Evolutionary conservation across 2,888 invertebrate genomes (phyloP), one percentile per base, ranked within the genome.

Genomic region (Thereva nobilitata): DNA sequence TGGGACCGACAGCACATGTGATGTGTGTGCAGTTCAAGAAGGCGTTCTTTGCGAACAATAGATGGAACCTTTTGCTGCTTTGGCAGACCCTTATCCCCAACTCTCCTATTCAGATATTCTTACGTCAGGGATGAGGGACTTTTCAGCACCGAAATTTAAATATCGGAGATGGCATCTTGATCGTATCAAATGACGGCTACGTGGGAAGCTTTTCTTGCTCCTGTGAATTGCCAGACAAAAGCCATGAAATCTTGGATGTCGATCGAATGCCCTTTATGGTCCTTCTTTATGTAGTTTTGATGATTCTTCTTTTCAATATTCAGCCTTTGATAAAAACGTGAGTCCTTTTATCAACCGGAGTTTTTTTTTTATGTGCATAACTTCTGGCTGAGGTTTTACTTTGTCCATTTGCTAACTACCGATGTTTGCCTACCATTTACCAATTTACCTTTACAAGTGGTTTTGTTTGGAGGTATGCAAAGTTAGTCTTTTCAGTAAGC

Each of bases 141-240:
- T 67, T 67, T 67, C 67, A 67, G 55, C 65, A 56, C 65, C 47
- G 65, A 56, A 65, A 47, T 65, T 56, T 65, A 42, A 65, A 56
- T 54, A 64, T 34, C 47, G 45, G 59, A 57, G 56, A 66, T 66
- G 66, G 66, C 66, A 66, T 66, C 66, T 66, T 66, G 66, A 66
- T 67, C 54, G 61, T 67, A 67, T 67, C 67, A 40, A 40, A 67
- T 67, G 55, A 61, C 67, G 55, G 66, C 61, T 61, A 61, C 67
- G 67, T 67, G 61, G 67, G 67, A 67, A 67, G 67, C 67, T 67
- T 63, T 54, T 37, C 52, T 40, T 54, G 34, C 44, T 35, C 9
- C 42, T n/a, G 23, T 23, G 23, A 59, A 49, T 49, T 35, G 35
- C 34, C 40, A 53, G n/a, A 44, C 57, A 57, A 44, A 59, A 44